Base-by-base conservation (phyloP, 2,797 vertebrate species). In the Morus bassanus region DNA sequence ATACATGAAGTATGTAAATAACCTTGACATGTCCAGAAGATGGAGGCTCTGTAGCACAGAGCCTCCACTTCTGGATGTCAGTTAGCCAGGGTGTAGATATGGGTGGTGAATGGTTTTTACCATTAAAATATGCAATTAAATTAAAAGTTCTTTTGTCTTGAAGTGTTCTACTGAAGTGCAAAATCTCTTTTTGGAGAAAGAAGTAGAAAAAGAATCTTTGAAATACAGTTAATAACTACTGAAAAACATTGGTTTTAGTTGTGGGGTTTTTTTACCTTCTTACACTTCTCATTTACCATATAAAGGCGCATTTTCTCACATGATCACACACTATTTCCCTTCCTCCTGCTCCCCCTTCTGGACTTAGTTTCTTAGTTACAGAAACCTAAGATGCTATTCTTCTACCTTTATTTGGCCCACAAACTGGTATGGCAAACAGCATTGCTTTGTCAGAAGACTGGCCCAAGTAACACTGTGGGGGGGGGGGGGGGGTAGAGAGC, bases 21-120 rank as follows among this genome's bases (percentile, higher is more conserved):
- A 45, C 27, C 11, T 48, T 56, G 27, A 24, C 1, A 1, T 43
- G 23, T n/a, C 9, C 18, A 17, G 74, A 65, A 28, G 31, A 12
- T 73, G 33, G 12, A 27, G 6, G 8, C 30, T 93, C 15, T 88
- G 16, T 23, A 13, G 4, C 63, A 21, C 45, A 31, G 50, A 80
- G 16, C 10, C 6, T 77, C 8, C 1, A 1, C 17, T 46, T 43
- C 56, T 78, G 41, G 5, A 1, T 83, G 28, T 0, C 2, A 7
- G 12, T 74, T 50, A 33, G 17, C 15, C 13, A 37, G 22, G 7
- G 4, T 31, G 5, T 46, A 43, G 43, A 7, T 9, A 17, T 18
- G 0, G 0, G 25, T 63, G 46, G 6, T 22, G 11, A 81, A 27
- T 61, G 69, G 41, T 33, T 54, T 81, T 84, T 67, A n/a, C 3